Evolutionary conservation across 2,797 vertebrate genomes (phyloP).

Genomic region (Phrynocephalus forsythii): DNA sequence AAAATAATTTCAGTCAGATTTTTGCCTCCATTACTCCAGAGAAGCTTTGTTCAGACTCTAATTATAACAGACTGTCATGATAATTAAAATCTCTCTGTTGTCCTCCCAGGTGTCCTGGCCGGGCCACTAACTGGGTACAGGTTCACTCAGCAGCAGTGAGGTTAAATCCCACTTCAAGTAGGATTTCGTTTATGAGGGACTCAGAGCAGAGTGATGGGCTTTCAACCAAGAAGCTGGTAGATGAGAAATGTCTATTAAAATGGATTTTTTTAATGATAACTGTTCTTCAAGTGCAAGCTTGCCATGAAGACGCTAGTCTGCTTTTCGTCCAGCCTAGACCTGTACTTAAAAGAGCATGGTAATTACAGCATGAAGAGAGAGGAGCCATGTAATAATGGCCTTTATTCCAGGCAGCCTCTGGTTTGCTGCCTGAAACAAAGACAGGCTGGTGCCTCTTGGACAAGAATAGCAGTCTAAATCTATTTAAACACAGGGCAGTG

Average conservation of each 20-base stretch:
- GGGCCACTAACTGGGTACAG: neutral
- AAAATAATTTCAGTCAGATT: too few relatives aligned
- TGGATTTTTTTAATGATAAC: slow-evolving; percentile 1
- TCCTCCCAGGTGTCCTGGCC: slow-evolving; percentile 10
- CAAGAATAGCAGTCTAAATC: neutral
- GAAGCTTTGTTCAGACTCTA: neutral
- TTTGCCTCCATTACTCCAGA: neutral
- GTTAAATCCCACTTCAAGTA: slow-evolving; percentile 11
- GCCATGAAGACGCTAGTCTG: neutral
- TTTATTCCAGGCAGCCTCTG: neutral
- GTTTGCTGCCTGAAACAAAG: neutral
- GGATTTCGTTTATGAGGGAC: slow-evolving; percentile 2
- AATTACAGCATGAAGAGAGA: neutral
- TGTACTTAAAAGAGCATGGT: neutral
- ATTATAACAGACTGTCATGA: neutral
- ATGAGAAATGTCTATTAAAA: rapidly evolving
- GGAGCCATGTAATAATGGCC: neutral
- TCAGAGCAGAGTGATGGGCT: neutral
- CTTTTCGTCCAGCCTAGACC: neutral
- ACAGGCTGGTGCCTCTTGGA: neutral
- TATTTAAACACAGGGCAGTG: neutral
- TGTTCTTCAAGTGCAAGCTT: slow-evolving; percentile 1
- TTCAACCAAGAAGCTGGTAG: neutral
- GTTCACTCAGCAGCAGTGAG: slow-evolving; percentile 23
- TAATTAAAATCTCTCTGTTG: slow-evolving; percentile 24